Evolutionary conservation across 1,140 invertebrate species (phyloP), one percentile per base, ranked within the genome.

Genomic region (Centruroides vittatus): DNA sequence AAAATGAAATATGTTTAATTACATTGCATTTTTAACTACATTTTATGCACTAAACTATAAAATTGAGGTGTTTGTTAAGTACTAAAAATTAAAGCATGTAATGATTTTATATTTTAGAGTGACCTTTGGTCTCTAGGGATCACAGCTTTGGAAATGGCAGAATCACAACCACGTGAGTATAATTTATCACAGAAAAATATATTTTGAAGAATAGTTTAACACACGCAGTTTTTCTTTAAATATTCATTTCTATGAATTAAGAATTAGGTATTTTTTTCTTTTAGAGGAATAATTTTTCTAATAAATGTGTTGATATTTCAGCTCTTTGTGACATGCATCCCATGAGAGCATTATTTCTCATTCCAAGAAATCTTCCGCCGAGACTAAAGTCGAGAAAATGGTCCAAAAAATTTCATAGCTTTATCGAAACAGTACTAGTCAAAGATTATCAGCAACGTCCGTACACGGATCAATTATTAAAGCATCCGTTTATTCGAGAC

Each of bases 141-240:
- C 70, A 98, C 95, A 41, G 91, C 94, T 36, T 80, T 99, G 63
- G 96, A 99, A 81, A 98, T 99, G 95, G 95, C 95, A 52, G 96
- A 99, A 79, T 95, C 93, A 71, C 94, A 98, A 76, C 96, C 96
- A 58, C 96, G 55, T 56, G 34, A 56, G 55, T 56, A 36, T 41
- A 3, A 41, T 50, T 51, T 41, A 41, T 41, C 23, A 23, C 23
- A 23, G 23, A 23, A 23, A 23, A 23, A 23, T 23, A 23, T 23
- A 23, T 23, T 23, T 23, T 23, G 23, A 23, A 23, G 2, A 23
- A 23, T 23, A 23, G 23, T 23, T 23, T 23, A 23, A 23, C 23
- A 23, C 23, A 23, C 23, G 2, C 23, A 23, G 23, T 23, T 23
- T 1, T 23, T 23, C 23, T 23, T 23, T 23, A 23, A 23, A 23